Base-by-base conservation (phyloP, 2,113 vertebrate species). In the Pterophyllum scalare region DNA sequence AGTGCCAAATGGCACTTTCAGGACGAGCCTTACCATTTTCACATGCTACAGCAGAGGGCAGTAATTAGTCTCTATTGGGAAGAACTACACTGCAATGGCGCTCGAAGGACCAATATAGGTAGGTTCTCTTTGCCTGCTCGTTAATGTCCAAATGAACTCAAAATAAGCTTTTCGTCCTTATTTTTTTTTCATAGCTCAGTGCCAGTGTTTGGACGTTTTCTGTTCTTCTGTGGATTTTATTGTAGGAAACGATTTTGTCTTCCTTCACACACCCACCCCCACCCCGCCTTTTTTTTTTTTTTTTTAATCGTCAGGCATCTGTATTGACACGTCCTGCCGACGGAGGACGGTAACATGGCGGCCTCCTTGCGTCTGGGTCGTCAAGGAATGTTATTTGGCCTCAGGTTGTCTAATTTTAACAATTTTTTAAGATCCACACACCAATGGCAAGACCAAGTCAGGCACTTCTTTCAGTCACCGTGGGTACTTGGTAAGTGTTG, bases 301-400 rank as follows among this genome's bases (percentile, higher is more conserved):
- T 6, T 38, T 79, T 92, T 90, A 13, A 10, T 31, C 2, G 46
- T 83, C 93, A 91, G 94, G 94, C 92, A 87, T 12, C 2, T 13
- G 1, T 5, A 11, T 1, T 74, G 90, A 7, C 92, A 80, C 79
- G 0, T 56, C 77, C 85, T 31, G 46, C 22, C n/a, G 20, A 70
- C 67, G 28, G 80, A 94, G 93, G 95, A 91, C 91, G 85, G 92
- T 56, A 95, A 95, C 90, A 96, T 96, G 96, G 96, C 96, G 88
- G 94, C 95, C 87, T 96, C 96, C 95, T 94, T 96, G 81, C 92
- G 92, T 77, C 77, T 96, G 86, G 94, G 95, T 92, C 95, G 92
- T 91, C 94, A 88, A 59, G 95, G 91, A 77, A 79, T 95, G 60
- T 81, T 94, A 78, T 91, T 91, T 46, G 92, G 94, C 24, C 77